A percentile compares a stretch with the other conserved stretches of the same genome.
phyloP scores from a whole-genome alignment of 2,888 invertebrate species.

The Shargacucullia verbasci region DNA sequence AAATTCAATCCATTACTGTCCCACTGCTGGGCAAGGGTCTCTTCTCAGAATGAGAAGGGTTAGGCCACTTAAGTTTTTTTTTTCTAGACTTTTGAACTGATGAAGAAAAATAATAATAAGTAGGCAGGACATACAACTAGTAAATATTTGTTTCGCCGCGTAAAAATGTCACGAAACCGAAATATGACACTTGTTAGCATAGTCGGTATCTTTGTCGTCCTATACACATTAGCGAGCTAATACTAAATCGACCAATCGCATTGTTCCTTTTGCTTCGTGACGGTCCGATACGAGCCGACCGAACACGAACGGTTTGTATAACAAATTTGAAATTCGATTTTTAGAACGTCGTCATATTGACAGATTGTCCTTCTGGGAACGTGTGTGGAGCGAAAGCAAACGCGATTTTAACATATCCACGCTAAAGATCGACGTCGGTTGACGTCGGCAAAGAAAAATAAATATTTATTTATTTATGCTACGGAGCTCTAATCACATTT shows the following conservation, averaged over 20 bases:
- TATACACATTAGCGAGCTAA: conserved; percentile 71
- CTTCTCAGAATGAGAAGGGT: too few species aligned
- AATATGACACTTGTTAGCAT: conserved; percentile 33
- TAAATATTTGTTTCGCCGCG: conserved; percentile 51
- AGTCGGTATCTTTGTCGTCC: conserved; percentile 68
- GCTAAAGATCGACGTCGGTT: conserved; percentile 69
- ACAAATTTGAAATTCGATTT: conserved; percentile 68
- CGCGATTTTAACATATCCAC: conserved; percentile 74
- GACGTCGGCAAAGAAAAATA: conserved; percentile 65
- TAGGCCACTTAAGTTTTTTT: conserved; percentile 49
- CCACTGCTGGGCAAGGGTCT: too few species aligned
- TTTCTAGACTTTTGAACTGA: conserved; percentile 27
- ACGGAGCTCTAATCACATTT: conserved; percentile 72
- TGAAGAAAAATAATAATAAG: conserved; percentile 48
- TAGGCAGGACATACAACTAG: too few species aligned
- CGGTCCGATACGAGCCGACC: conserved; percentile 56
- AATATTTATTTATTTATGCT: conserved; percentile 69
- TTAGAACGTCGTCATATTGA: conserved; percentile 71
- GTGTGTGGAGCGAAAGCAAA: conserved; percentile 60
- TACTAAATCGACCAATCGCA: conserved; percentile 64
- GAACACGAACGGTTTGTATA: conserved; percentile 64
- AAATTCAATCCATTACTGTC: too few species aligned
- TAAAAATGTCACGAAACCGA: conserved; percentile 54
- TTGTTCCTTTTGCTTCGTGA: conserved; percentile 71
- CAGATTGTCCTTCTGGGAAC: conserved; percentile 80